Evolutionary conservation across 2,113 vertebrate species (phyloP).

Genomic region (Lipophrys pholis): DNA sequence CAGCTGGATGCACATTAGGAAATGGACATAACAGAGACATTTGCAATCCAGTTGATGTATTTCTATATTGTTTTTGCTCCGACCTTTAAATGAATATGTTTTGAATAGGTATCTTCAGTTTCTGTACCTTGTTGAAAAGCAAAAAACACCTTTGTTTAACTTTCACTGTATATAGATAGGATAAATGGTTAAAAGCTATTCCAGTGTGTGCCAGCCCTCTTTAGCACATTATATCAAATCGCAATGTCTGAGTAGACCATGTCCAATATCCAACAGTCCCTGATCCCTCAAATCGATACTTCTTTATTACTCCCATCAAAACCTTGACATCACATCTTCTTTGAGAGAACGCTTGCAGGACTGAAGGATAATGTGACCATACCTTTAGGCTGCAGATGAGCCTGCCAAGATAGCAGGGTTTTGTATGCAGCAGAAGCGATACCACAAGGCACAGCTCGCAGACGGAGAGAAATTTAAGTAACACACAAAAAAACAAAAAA

Average conservation of each 20-base stretch:
- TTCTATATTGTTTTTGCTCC: too few relatives aligned
- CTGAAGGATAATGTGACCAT: neutral
- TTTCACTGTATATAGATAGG: too few relatives aligned
- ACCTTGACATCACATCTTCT: neutral
- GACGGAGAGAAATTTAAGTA: neutral
- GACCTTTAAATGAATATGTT: too few relatives aligned
- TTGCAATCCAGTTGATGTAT: too few relatives aligned
- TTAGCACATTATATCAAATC: neutral
- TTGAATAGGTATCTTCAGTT: too few relatives aligned
- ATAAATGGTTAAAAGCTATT: too few relatives aligned
- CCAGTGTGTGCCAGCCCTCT: neutral
- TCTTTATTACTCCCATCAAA: neutral
- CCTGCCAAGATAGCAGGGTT: conserved; percentile 6
- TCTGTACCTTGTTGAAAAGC: too few relatives aligned
- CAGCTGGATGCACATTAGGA: too few relatives aligned
- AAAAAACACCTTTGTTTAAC: too few relatives aligned
- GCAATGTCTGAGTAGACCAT: neutral
- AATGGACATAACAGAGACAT: too few relatives aligned
- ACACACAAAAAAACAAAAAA: neutral
- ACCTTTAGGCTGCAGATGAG: conserved; percentile 18
- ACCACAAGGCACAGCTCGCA: neutral
- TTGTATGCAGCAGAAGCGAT: conserved; percentile 22
- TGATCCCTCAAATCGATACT: conserved; percentile 4
- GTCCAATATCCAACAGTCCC: neutral
- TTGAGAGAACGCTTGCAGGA: neutral